Evolutionary conservation across 2,113 vertebrate genomes (phyloP), one percentile per base, ranked within the genome.

Genomic region (Gallinago media): DNA sequence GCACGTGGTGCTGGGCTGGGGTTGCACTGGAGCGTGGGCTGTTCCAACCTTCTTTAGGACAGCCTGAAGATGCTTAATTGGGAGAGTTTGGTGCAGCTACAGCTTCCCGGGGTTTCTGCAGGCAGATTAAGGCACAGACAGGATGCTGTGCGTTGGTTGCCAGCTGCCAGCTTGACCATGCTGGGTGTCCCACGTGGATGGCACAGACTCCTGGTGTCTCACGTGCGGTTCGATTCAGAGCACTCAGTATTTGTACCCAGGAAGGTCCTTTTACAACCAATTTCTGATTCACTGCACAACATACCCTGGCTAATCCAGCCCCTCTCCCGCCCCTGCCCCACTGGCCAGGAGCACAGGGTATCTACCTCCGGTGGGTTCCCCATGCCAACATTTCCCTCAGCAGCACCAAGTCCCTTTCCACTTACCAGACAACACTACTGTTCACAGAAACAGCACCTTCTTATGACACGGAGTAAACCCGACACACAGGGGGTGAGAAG

Each of bases 401-500:
- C 38, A 76, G 77, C 85, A 66, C 1, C 0, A 3, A 55, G 25
- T 31, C 32, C 44, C n/a, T 55, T 46, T 54, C 62, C 42, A 18
- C 31, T 42, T 5, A 6, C 10, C 0, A 12, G 32, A 32, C n/a
- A 77, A 2, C 38, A 22, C 3, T 9, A 16, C 38, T 40, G 5
- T 8, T 22, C 25, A 25, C 63, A 65, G 67, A 23, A 66, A 50
- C 25, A 47, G 34, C 21, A n/a, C 2, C 12, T 59, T 72, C 40
- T 21, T 1, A 3, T 4, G 16, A 38, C 46, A 34, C 7, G 4
- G 52, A 38, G 40, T 50, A 88, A 80, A 80, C 44, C 38, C 0
- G 0, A 11, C 10, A 22, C 2, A 11, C 1, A 5, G 0, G 0
- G 11, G 27, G 22, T 7, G 34, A 75, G 14, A 15, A 44, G 34